Base-by-base conservation (phyloP, 2,888 invertebrate species). In the Parnassius apollo region DNA sequence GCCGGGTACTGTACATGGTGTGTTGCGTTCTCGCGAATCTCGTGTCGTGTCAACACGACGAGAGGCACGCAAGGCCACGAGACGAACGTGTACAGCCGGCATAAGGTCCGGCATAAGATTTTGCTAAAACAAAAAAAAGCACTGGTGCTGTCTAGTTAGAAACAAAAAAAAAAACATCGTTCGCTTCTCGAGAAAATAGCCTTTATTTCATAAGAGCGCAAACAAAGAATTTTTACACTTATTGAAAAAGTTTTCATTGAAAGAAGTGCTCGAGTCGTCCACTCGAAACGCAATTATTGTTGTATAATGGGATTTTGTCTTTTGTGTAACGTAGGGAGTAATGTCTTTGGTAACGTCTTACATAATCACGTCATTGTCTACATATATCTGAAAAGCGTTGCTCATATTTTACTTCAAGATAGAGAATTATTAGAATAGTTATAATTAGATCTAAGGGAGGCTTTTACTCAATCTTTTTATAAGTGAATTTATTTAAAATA, bases 251-350 rank as follows among this genome's bases (percentile, higher is more conserved):
- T 70, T 59, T 70, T 68, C 65, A 73, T 72, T 78, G 80, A 75
- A 83, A 81, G 77, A 73, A 71, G 74, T 75, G 71, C 76, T 69
- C 62, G 73, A 71, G 72, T 70, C 64, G 68, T 72, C 73, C 75
- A 77, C 83, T 86, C 73, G 74, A 81, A 77, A 79, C 72, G 71
- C 76, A 83, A 85, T 85, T 80, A 84, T 83, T 82, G 76, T 75
- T 74, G 71, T 71, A 63, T 81, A 80, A 81, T 80, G 72, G 77
- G 75, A 75, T 77, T 75, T 57, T 62, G 48, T 57, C 49, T 42
- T 55, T 57, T 59, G 57, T 59, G 7, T 35, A 49, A 50, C 54
- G 35, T 48, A 35, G 35, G 4, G 42, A 56, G 55, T 51, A 46
- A 57, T 57, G 56, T 35, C 35, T 35, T 35, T 35, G 35, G 35